These are phyloP conservation scores for Miltochrista miniata DNA, from an alignment of 2,888 invertebrate genomes.

Conservation along the genomic window DNA sequence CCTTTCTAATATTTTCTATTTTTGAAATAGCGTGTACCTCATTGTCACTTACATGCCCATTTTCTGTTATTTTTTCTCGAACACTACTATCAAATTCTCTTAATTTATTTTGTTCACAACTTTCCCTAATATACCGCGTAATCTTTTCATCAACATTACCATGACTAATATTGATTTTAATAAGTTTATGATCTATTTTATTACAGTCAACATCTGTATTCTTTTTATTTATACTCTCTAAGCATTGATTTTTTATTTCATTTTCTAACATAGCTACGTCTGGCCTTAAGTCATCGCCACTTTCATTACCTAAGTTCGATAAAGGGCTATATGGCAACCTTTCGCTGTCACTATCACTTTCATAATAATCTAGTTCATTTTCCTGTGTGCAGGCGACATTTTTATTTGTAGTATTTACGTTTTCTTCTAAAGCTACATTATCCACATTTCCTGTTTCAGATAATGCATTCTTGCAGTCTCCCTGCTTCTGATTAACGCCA, in stretches of 20 bases:
- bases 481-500: not conserved
- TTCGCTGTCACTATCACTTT: slow-evolving; percentile 32
- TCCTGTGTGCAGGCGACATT: not conserved
- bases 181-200: not conserved
- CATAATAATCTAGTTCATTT: slow-evolving; percentile 7
- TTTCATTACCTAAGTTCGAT: slow-evolving; percentile 16
- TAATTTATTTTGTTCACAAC: not conserved
- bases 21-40: not conserved
- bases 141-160: not conserved
- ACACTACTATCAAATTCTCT: not conserved
- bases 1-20: not conserved
- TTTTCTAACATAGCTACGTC: slow-evolving; percentile 6
- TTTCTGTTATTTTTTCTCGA: slow-evolving; percentile 4
- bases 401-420: not conserved
- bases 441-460: not conserved
- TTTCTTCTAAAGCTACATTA: not conserved
- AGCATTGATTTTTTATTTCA: not conserved
- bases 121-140: not conserved
- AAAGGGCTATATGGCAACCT: slow-evolving; percentile 33
- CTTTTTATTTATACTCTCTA: not conserved
- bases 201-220: not conserved
- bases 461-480: not conserved
- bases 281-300: slow-evolving; percentile 13
- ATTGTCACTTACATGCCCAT: not conserved
- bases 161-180: not conserved